Percentiles rank a stretch among this genome's conserved stretches.
phyloP scores from a whole-genome alignment of 2,888 invertebrate species.

The Lithosia quadra region DNA sequence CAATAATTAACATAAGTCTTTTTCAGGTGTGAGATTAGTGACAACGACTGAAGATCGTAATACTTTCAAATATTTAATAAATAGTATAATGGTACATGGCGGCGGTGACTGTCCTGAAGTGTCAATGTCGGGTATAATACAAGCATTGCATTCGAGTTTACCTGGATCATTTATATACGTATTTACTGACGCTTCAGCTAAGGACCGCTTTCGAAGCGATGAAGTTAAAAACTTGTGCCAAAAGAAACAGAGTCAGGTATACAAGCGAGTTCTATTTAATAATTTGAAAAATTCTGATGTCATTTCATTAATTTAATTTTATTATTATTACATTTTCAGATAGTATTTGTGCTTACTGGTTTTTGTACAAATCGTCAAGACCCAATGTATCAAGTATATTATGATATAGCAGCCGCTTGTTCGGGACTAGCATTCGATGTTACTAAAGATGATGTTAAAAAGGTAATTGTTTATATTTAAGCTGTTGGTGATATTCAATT shows the following conservation, averaged over 20 bases:
- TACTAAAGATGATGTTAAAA: conserved; percentile 7
- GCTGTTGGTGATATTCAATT: background rate
- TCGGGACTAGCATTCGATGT: conserved; percentile 33
- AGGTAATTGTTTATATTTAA: conserved; percentile 24
- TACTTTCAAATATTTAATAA: background rate
- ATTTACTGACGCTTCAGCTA: conserved; percentile 60
- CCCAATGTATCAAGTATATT: conserved; percentile 30
- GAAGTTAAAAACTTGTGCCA: conserved; percentile 49
- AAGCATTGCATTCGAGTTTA: conserved; percentile 48
- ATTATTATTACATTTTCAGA: conserved; percentile 24
- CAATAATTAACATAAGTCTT: background rate
- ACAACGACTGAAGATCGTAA: conserved; percentile 1
- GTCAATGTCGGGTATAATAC: conserved; percentile 12
- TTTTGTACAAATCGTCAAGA: background rate
- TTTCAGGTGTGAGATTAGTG: conserved; percentile 6
- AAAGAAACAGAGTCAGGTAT: conserved; percentile 53
- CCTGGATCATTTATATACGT: conserved; percentile 55
- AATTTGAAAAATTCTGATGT: background rate
- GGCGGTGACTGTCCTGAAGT: conserved; percentile 14
- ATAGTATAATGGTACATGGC: background rate
- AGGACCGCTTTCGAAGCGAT: conserved; percentile 36
- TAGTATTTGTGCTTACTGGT: conserved; percentile 45
- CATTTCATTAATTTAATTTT: background rate
- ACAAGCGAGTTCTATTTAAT: background rate
- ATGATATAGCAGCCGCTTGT: conserved; percentile 42